Evolutionary conservation across 2,113 vertebrate species (phyloP).

Genomic region (Sinocyclocheilus maitianheensis): DNA sequence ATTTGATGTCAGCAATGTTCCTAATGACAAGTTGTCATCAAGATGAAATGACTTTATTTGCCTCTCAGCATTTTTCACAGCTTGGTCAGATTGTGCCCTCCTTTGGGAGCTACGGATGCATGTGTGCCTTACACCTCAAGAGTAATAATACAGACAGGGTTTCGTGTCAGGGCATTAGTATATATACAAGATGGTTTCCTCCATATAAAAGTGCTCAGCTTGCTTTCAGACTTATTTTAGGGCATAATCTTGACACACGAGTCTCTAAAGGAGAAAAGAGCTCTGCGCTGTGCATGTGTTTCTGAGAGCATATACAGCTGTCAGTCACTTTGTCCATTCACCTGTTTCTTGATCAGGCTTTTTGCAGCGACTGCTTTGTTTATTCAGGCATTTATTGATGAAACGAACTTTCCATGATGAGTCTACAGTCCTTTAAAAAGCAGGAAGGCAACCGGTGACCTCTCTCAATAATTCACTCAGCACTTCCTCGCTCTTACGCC

Average conservation of each 20-base stretch:
- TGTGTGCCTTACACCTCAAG: slow-evolving; percentile 29
- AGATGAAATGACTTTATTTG: slow-evolving; percentile 50
- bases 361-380: not conserved
- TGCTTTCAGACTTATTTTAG: slow-evolving; percentile 35
- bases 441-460: slow-evolving; percentile 24
- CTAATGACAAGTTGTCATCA: slow-evolving; percentile 46
- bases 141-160: slow-evolving; percentile 41
- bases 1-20: slow-evolving; percentile 39
- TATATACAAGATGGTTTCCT: slow-evolving; percentile 37
- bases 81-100: slow-evolving; percentile 41
- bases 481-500: not conserved
- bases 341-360: not conserved
- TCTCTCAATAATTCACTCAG: slow-evolving; percentile 40
- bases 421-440: slow-evolving; percentile 36
- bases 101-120: slow-evolving; percentile 34
- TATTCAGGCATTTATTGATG: not conserved
- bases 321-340: not conserved
- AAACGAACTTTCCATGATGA: not conserved
- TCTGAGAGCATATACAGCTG: not conserved
- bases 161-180: slow-evolving; percentile 50
- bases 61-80: slow-evolving; percentile 44
- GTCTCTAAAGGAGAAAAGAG: slow-evolving; percentile 14
- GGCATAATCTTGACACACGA: not conserved
- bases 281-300: not conserved
- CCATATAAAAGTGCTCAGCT: slow-evolving; percentile 37